Evolutionary conservation across 2,113 vertebrate genomes (phyloP).

Genomic region (Marmota flaviventris): DNA sequence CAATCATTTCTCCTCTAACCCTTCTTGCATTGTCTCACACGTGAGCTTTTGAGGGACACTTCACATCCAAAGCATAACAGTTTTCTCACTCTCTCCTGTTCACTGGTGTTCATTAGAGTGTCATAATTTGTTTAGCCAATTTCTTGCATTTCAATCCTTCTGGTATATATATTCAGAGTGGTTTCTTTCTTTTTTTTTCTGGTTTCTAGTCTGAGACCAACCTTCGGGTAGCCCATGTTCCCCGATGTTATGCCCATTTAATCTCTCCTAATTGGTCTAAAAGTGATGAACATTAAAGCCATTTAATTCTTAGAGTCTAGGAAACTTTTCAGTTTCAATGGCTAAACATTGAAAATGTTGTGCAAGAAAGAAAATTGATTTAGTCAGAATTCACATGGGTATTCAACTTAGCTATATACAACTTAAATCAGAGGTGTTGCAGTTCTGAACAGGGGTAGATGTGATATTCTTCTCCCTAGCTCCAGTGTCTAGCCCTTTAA

Average conservation of each 20-base stretch:
- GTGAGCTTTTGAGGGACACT: too few species aligned
- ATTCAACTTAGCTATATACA: not conserved
- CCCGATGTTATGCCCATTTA: not conserved
- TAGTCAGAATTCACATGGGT: not conserved
- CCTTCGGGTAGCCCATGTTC: not conserved
- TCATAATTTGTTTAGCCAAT: not conserved
- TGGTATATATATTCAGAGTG: not conserved
- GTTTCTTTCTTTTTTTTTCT: not conserved
- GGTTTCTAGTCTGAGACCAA: not conserved
- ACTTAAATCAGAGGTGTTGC: not conserved
- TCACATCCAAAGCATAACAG: too few species aligned
- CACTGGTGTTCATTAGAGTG: not conserved
- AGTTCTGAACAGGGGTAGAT: not conserved
- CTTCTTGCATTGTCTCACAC: too few species aligned
- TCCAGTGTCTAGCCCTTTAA: not conserved
- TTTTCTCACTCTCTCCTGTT: not conserved
- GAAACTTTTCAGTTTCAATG: slow-evolving; percentile 5
- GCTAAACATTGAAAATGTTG: not conserved
- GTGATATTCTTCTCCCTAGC: not conserved
- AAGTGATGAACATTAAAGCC: not conserved
- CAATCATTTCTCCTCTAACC: too few species aligned
- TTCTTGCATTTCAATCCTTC: not conserved
- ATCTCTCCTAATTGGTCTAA: not conserved
- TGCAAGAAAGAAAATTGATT: not conserved
- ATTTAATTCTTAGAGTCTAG: not conserved